Percentiles rank a stretch among this genome's conserved stretches.
phyloP scores from a whole-genome alignment of 2,797 vertebrate genomes.

The Oceanodroma leucorhoa region DNA sequence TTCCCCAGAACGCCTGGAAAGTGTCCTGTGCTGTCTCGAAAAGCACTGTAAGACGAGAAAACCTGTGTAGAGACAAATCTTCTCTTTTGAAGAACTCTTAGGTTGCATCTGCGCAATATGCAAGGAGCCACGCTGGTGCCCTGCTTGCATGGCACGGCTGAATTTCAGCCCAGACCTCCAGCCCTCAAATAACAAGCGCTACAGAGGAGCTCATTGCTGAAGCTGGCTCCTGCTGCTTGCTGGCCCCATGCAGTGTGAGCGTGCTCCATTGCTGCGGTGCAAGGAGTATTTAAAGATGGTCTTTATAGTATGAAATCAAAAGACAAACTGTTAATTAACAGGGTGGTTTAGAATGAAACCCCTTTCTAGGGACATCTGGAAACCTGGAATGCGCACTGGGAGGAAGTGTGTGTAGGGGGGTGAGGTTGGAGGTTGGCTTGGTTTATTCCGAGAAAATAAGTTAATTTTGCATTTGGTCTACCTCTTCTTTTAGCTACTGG shows the following conservation, averaged over 20 bases:
- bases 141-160: neutral
- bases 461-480: neutral
- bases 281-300: neutral
- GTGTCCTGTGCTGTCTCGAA: neutral
- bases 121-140: neutral
- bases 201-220: neutral
- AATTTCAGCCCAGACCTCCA: neutral
- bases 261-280: neutral
- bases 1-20: accelerated
- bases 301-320: neutral
- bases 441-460: neutral
- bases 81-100: neutral
- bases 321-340: neutral
- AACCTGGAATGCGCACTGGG: neutral
- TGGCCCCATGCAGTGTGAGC: accelerated
- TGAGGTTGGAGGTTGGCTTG: neutral
- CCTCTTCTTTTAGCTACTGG: neutral
- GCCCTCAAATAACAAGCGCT: accelerated
- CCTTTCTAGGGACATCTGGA: neutral
- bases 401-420: accelerated
- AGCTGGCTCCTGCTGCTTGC: neutral
- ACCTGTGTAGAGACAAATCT: neutral
- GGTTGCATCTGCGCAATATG: neutral
- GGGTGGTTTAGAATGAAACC: neutral
- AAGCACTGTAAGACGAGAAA: neutral